Evolutionary conservation across 2,888 invertebrate genomes (phyloP).

Genomic region (Amblyjoppa fuscipennis): DNA sequence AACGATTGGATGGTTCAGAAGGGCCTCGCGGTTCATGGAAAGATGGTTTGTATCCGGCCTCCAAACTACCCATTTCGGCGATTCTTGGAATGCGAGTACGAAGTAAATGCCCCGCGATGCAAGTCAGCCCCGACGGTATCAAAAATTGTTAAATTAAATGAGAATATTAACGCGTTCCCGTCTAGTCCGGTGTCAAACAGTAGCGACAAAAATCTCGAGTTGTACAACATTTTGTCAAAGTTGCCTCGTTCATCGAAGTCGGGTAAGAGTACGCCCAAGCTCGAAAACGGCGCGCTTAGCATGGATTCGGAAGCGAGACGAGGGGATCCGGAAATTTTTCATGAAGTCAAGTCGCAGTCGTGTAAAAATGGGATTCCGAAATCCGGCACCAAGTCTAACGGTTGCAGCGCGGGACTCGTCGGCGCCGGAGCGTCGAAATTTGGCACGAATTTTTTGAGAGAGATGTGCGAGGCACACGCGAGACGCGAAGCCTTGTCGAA

Average conservation of each 20-base stretch:
- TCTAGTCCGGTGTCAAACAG: not conserved
- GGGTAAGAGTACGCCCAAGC: not conserved
- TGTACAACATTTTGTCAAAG: slow-evolving; percentile 38
- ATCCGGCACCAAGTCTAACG: not conserved
- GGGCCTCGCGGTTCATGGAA: slow-evolving; percentile 76
- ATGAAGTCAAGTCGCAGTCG: slow-evolving; percentile 5
- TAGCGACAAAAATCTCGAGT: not conserved
- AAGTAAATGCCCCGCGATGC: not conserved
- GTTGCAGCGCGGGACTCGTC: not conserved
- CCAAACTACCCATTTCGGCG: slow-evolving; percentile 71
- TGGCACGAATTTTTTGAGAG: not conserved
- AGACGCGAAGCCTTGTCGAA: not conserved
- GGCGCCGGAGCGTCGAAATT: not conserved
- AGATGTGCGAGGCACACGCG: slow-evolving; percentile 14
- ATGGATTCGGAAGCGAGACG: not conserved
- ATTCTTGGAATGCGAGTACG: slow-evolving; percentile 52
- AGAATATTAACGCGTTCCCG: not conserved
- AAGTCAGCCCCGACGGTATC: slow-evolving; percentile 5
- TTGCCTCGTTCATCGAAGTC: slow-evolving; percentile 21
- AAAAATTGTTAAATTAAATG: slow-evolving; percentile 19
- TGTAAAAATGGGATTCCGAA: not conserved
- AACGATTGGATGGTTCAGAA: slow-evolving; percentile 79
- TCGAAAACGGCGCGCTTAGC: not conserved
- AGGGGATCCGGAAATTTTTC: not conserved
- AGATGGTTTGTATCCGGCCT: slow-evolving; percentile 80